A percentile compares a stretch with the other conserved stretches of the same genome.
These are phyloP conservation scores for Homarus gammarus DNA, from an alignment of 2,888 invertebrate genomes.

Conservation along the genomic window DNA sequence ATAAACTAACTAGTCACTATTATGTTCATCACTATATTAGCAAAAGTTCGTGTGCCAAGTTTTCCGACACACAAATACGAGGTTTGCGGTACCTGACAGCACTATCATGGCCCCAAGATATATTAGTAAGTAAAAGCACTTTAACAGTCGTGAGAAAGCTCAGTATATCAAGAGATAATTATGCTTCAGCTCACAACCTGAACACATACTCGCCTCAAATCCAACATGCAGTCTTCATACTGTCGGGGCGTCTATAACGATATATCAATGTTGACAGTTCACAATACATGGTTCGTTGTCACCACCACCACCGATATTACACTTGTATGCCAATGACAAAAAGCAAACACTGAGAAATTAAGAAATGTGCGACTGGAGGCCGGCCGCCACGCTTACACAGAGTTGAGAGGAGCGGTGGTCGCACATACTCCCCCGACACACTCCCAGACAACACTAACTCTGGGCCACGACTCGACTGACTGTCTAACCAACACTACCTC, in stretches of 20 bases:
- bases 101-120: background rate
- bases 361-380: background rate
- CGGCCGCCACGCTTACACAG: slow-evolving; percentile 36
- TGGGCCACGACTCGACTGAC: background rate
- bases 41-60: background rate
- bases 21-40: background rate
- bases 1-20: background rate
- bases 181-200: background rate
- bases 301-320: slow-evolving; percentile 6
- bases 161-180: background rate
- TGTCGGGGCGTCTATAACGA: background rate
- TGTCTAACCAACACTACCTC: background rate
- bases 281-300: background rate
- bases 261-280: background rate
- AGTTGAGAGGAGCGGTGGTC: slow-evolving; percentile 28
- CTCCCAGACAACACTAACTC: slow-evolving; percentile 51
- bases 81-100: background rate
- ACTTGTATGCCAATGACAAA: background rate
- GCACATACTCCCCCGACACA: slow-evolving; percentile 50
- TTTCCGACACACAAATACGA: background rate
- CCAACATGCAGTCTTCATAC: background rate
- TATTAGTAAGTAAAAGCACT: background rate
- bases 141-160: background rate
- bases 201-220: background rate
- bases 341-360: background rate